A percentile compares a stretch with the other conserved stretches of the same genome.
phyloP scores from a whole-genome alignment of 2,888 invertebrate genomes.

The Allolobophora icterica region DNA sequence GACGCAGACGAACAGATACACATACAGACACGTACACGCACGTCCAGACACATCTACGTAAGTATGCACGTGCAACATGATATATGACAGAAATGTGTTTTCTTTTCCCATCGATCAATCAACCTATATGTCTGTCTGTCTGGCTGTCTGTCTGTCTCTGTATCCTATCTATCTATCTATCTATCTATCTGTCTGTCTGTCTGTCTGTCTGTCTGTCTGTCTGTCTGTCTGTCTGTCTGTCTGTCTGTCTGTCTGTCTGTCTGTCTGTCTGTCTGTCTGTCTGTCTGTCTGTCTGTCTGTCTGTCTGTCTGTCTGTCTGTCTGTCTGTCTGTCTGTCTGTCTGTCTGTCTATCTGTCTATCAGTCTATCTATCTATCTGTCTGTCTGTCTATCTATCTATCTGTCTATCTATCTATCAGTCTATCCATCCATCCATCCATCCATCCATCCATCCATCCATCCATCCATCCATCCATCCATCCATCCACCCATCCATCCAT shows the following conservation, averaged over 20 bases:
- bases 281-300: neutral
- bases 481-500: too few relatives aligned
- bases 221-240: neutral
- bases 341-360: neutral
- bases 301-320: neutral
- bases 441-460: neutral
- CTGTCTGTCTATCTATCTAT: neutral
- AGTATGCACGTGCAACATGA: neutral
- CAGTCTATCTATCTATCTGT: too few relatives aligned
- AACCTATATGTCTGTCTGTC: neutral
- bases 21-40: neutral
- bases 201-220: neutral
- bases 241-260: neutral
- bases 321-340: neutral
- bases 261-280: neutral
- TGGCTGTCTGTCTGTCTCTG: neutral
- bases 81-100: too few relatives aligned
- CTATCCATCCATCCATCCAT: neutral
- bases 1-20: neutral
- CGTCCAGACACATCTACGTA: neutral
- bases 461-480: neutral
- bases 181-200: too few relatives aligned
- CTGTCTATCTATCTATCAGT: neutral
- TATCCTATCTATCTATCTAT: neutral
- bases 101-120: too few relatives aligned